These are phyloP conservation scores for Subacronicta megacephala DNA, from an alignment of 2,888 invertebrate genomes.

Conservation along the genomic window DNA sequence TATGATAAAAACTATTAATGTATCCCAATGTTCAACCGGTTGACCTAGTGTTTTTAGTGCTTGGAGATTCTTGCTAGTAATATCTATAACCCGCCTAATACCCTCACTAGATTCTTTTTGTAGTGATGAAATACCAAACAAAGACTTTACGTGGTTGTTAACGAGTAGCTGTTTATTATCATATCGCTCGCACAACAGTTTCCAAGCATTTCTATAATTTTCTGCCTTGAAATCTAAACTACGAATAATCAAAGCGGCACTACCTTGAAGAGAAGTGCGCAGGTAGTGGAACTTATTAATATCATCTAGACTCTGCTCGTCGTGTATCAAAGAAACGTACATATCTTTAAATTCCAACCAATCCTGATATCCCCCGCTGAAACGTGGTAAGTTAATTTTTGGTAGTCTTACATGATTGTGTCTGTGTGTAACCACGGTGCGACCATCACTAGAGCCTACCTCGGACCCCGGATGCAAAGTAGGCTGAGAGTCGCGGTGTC, in stretches of 20 bases:
- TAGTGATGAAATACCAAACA: not conserved
- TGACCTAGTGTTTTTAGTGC: not conserved
- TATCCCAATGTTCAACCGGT: conserved; percentile 1
- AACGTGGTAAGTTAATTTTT: conserved; percentile 3
- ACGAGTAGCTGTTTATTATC: conserved; percentile 1
- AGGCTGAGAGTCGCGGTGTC: not conserved
- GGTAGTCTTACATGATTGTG: conserved; percentile 5
- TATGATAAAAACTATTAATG: not conserved
- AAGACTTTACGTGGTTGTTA: not conserved
- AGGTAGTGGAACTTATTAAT: not conserved
- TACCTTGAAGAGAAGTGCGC: conserved; percentile 1
- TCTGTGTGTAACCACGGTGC: conserved; percentile 5
- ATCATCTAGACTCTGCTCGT: not conserved
- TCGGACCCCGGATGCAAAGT: not conserved
- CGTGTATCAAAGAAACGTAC: conserved; percentile 1
- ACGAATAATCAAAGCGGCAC: not conserved
- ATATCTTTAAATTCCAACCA: conserved; percentile 8
- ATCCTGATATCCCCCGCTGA: conserved; percentile 2
- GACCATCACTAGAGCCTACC: conserved; percentile 1
- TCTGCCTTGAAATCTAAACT: not conserved
- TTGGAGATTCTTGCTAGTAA: conserved; percentile 2
- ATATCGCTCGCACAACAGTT: not conserved
- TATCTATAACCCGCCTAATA: not conserved
- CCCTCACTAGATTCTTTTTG: conserved; percentile 1
- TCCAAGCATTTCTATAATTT: conserved; percentile 3